Base-by-base conservation (phyloP, 2,888 invertebrate genomes). In the Scrobipalpa costella region DNA sequence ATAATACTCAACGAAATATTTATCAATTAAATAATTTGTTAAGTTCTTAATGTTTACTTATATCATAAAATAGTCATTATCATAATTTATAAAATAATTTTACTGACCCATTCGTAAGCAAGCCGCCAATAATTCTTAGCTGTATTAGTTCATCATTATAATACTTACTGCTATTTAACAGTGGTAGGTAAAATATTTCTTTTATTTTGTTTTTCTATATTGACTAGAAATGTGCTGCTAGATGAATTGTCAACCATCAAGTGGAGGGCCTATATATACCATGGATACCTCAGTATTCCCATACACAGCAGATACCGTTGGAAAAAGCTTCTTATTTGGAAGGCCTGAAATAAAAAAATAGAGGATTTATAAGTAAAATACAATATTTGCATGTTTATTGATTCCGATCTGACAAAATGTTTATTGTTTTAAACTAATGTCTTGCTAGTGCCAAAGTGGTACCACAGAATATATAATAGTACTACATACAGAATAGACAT, bases 251-350 rank as follows among this genome's bases (percentile, higher is more conserved):
- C 95, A 98, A 91, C 98, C 98, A 94, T 98, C 98, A 79, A 98
- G 87, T n/a, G 99, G 99, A 69, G 96, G 95, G 69, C 99, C 99
- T 76, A 98, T 92, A 87, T 99, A 99, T 52, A 99, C 98, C 98
- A 99, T 99, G 44, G 99, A 98, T 49, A 99, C 98, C 93, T 99
- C 99, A 58, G 99, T 99, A 84, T 99, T 99, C 66, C 99, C 99
- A 92, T 99, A 99, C 11, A 99, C 99, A 66, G 99, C 99, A 59
- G 99, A 98, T 62, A 99, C 97, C 66, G 99, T 97, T 66, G 99
- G 99, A 86, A 96, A 99, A 62, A 99, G 92, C 85, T 95, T 96
- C 83, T 97, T 98, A 80, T 96, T 96, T 63, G 99, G 98, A 84
- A 99, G 93, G 74, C 97, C 97, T 97, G 84, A 63, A 92, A 86